A percentile compares a stretch with the other conserved stretches of the same genome.
Evolutionary conservation across 2,113 vertebrate genomes (phyloP).

Genomic region (Tichodroma muraria): DNA sequence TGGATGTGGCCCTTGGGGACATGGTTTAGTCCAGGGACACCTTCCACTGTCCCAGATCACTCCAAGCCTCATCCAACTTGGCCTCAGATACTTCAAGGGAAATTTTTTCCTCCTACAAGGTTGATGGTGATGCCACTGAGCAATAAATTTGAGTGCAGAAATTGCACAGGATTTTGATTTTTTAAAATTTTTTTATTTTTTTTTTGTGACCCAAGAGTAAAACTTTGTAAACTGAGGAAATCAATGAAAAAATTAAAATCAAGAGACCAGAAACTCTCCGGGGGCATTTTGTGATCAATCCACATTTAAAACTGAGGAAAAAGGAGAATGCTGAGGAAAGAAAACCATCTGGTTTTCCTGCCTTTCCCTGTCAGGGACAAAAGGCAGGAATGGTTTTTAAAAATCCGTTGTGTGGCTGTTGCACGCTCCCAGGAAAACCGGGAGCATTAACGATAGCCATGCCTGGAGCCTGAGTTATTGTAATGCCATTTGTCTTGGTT

Average conservation of each 20-base stretch:
- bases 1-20: not conserved
- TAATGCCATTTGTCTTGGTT: slow-evolving; percentile 14
- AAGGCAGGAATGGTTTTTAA: not conserved
- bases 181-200: too few species aligned
- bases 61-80: not conserved
- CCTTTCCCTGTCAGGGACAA: not conserved
- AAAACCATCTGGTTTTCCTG: not conserved
- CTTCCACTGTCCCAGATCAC: not conserved
- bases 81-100: not conserved
- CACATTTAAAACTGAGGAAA: not conserved
- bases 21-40: not conserved
- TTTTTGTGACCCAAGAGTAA: not conserved
- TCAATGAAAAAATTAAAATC: not conserved
- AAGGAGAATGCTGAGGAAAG: not conserved
- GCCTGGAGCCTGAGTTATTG: not conserved
- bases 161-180: not conserved
- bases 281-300: not conserved
- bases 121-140: not conserved
- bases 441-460: not conserved
- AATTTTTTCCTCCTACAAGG: not conserved
- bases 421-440: not conserved
- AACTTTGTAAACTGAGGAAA: not conserved
- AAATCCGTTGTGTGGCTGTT: not conserved
- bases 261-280: not conserved
- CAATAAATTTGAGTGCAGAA: not conserved